These are phyloP conservation scores for Manis crassicaudata DNA, from an alignment of 2,797 vertebrate species.

Conservation along the genomic window DNA sequence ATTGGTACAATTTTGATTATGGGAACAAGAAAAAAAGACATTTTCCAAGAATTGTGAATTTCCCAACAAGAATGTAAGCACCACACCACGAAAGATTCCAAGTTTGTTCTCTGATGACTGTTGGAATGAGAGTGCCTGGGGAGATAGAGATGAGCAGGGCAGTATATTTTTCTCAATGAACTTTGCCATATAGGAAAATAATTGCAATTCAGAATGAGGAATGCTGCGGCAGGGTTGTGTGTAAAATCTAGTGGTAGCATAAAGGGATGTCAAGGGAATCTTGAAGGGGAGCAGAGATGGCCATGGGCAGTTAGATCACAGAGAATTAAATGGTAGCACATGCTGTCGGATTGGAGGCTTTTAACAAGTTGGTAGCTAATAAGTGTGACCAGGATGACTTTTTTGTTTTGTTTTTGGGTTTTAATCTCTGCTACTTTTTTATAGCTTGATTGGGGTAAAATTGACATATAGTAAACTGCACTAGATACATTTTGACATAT, in stretches of 20 bases:
- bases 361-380: background rate
- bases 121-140: too few species aligned
- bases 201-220: background rate
- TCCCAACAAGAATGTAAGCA: background rate
- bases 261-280: background rate
- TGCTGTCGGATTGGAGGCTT: background rate
- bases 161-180: background rate
- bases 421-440: background rate
- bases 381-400: background rate
- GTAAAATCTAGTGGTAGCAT: background rate
- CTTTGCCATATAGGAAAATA: background rate
- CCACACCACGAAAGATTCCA: background rate
- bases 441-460: background rate
- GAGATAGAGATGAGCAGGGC: background rate
- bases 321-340: too few species aligned
- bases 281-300: rapidly evolving
- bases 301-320: background rate
- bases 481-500: background rate
- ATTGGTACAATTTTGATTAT: background rate
- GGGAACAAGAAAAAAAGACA: background rate
- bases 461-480: background rate
- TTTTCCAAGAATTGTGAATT: background rate
- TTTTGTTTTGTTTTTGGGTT: background rate
- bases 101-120: background rate
- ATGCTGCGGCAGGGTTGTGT: background rate